Conservation (phyloP, 2,888 invertebrate species). For the Harmothoe impar region DNA sequence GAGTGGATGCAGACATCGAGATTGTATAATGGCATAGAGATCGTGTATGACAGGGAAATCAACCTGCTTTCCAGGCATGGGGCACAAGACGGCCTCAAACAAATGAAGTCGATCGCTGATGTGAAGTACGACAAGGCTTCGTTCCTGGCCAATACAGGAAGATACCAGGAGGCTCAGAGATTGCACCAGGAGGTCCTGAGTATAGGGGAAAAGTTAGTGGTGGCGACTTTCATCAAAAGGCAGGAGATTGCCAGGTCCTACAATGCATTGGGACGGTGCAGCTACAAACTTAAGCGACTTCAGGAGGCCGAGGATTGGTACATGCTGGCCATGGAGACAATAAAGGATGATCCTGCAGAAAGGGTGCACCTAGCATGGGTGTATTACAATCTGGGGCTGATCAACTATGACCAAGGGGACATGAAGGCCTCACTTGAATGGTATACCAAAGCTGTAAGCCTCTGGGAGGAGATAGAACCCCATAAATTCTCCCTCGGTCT, state of each 20-base stretch:
- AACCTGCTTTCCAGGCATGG: neutral
- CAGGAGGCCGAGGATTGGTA: slow-evolving; percentile 12
- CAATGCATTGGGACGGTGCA: slow-evolving; percentile 27
- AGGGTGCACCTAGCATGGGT: slow-evolving; percentile 3
- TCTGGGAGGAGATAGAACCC: slow-evolving; percentile 29
- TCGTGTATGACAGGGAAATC: slow-evolving; percentile 17
- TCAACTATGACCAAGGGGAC: neutral
- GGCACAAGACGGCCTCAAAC: neutral
- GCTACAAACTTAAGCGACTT: neutral
- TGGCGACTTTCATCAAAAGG: neutral
- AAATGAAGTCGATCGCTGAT: neutral
- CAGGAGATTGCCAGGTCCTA: slow-evolving; percentile 2
- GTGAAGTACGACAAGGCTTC: slow-evolving; percentile 24
- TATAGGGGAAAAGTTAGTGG: neutral
- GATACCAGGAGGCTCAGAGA: neutral
- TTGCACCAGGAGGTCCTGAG: neutral
- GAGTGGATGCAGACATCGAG: slow-evolving; percentile 46
- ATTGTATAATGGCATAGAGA: slow-evolving; percentile 5
- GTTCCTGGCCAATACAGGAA: slow-evolving; percentile 1
- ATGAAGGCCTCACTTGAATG: neutral
- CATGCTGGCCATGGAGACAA: neutral
- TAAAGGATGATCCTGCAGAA: neutral
- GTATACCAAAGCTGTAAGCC: neutral
- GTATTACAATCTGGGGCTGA: slow-evolving; percentile 20
- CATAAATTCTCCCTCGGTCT: neutral